These are phyloP conservation scores for Hormaphis cornu DNA, from an alignment of 1,140 invertebrate species.

Conservation along the genomic window DNA sequence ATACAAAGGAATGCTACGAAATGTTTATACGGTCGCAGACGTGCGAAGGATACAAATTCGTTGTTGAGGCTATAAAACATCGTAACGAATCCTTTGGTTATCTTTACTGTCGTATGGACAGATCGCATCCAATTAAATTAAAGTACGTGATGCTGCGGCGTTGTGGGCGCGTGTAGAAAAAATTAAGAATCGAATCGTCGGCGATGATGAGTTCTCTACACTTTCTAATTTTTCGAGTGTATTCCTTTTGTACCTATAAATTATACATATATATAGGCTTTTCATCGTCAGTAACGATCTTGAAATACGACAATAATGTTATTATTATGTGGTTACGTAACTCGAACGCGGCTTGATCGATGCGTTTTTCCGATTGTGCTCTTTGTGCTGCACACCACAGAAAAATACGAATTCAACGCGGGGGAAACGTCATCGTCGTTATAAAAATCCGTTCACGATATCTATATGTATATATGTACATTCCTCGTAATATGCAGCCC, in stretches of 20 bases:
- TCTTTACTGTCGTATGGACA: background rate
- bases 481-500: too few species aligned
- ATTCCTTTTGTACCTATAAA: background rate
- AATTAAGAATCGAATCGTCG: slow-evolving; percentile 6
- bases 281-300: slow-evolving; percentile 18
- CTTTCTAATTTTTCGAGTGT: slow-evolving; percentile 25
- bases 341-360: slow-evolving; percentile 10
- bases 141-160: background rate
- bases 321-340: background rate
- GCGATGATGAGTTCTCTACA: background rate
- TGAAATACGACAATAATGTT: background rate
- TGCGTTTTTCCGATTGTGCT: background rate
- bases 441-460: too few species aligned
- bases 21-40: too few species aligned
- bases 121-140: slow-evolving; percentile 7
- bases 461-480: too few species aligned
- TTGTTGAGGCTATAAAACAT: too few species aligned
- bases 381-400: too few species aligned
- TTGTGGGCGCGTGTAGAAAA: background rate
- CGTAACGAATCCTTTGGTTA: background rate
- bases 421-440: background rate
- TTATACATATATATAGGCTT: background rate
- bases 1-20: too few species aligned
- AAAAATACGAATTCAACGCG: background rate
- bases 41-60: too few species aligned